A percentile compares a stretch with the other conserved stretches of the same genome.
phyloP scores from a whole-genome alignment of 1,140 invertebrate species.

The Linepithema humile region DNA sequence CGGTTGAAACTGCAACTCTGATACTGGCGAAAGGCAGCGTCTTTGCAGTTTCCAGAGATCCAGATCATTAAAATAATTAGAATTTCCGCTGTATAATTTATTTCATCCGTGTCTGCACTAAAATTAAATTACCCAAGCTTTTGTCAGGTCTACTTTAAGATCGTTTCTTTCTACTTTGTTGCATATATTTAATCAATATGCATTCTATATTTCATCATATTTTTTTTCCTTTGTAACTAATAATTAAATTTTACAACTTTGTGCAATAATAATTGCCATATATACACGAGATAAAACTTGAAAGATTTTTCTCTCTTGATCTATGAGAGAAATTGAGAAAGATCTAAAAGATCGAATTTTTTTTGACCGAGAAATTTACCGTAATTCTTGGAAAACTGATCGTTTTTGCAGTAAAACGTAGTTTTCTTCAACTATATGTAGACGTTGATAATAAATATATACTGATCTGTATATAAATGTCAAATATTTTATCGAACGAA shows the following conservation, averaged over 20 bases:
- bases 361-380: neutral
- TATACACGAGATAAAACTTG: neutral
- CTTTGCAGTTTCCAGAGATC: neutral
- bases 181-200: neutral
- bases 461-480: neutral
- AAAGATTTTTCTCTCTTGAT: neutral
- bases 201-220: neutral
- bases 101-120: neutral
- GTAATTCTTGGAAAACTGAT: neutral
- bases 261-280: neutral
- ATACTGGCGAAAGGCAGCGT: neutral
- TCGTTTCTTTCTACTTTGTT: neutral
- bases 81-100: neutral
- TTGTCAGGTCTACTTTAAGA: neutral
- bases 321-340: neutral
- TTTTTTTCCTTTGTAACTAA: neutral
- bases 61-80: slow-evolving; percentile 28
- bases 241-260: neutral
- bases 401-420: neutral
- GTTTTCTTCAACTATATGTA: neutral
- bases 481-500: neutral
- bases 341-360: neutral
- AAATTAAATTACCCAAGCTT: neutral
- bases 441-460: neutral
- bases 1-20: slow-evolving; percentile 35